These are phyloP conservation scores for Euproctis similis DNA, from an alignment of 2,888 invertebrate species.

Conservation along the genomic window DNA sequence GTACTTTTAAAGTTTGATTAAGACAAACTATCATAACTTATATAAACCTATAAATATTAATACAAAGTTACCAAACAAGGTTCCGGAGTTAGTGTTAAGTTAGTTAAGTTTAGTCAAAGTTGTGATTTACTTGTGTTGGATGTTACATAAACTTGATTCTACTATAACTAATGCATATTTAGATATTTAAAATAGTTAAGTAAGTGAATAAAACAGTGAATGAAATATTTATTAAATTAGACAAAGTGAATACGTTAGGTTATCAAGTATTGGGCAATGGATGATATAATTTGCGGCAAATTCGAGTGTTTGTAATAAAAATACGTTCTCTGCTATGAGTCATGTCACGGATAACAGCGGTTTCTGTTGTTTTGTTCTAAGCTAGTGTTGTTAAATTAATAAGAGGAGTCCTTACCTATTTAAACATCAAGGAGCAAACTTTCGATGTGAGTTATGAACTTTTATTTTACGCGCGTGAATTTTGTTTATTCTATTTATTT, in stretches of 20 bases:
- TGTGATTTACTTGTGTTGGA: conserved; percentile 23
- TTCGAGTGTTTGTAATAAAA: conserved; percentile 28
- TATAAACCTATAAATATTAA: too few relatives aligned
- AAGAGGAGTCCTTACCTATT: too few relatives aligned
- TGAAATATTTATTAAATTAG: conserved; percentile 5
- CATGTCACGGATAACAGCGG: conserved; percentile 32
- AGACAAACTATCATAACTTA: background rate
- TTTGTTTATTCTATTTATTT: too few relatives aligned
- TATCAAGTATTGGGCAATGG: too few relatives aligned
- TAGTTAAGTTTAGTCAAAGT: conserved; percentile 19
- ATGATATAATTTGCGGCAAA: conserved; percentile 38
- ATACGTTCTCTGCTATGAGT: conserved; percentile 35
- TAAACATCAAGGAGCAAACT: too few relatives aligned
- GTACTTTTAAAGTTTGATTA: too few relatives aligned
- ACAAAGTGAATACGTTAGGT: conserved; percentile 3
- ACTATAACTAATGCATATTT: too few relatives aligned
- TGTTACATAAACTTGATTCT: conserved; percentile 9
- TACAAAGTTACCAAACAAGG: conserved; percentile 9
- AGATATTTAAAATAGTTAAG: conserved; percentile 4
- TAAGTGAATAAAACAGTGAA: conserved; percentile 10
- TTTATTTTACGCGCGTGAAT: too few relatives aligned
- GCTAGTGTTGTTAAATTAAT: conserved; percentile 10
- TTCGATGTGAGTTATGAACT: too few relatives aligned
- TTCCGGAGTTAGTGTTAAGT: conserved; percentile 13
- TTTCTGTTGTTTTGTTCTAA: conserved; percentile 19